Evolutionary conservation across 2,888 invertebrate species (phyloP).

Genomic region (Stenichneumon culpator): DNA sequence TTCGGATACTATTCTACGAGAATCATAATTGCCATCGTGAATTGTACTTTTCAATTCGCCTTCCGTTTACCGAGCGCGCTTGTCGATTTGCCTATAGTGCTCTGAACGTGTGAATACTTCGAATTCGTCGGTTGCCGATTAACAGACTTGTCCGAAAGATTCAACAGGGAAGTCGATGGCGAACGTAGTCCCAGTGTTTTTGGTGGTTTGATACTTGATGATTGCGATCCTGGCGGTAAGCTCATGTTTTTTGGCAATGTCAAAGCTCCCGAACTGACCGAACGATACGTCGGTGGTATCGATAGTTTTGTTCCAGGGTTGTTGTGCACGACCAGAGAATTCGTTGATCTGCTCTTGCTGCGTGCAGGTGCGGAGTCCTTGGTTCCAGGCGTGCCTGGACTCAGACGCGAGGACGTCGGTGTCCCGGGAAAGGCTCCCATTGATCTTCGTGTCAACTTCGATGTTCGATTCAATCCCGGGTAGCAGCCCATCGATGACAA

Average conservation of each 20-base stretch:
- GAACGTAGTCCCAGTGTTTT: conserved; percentile 41
- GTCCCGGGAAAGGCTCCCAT: conserved; percentile 65
- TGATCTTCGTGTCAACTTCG: conserved; percentile 63
- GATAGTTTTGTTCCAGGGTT: conserved; percentile 28
- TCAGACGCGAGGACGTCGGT: conserved; percentile 71
- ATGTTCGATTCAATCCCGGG: conserved; percentile 51
- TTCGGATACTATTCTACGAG: no score
- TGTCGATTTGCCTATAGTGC: conserved; percentile 72
- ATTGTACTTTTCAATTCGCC: conserved; percentile 39
- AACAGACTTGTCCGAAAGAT: conserved; percentile 24
- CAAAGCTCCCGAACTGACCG: conserved; percentile 50
- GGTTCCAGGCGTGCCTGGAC: conserved; percentile 46
- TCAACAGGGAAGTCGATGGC: conserved; percentile 36
- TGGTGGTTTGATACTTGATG: neutral
- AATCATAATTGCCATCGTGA: neutral
- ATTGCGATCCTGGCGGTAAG: conserved; percentile 8
- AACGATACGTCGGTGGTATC: conserved; percentile 47
- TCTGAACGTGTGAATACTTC: conserved; percentile 74
- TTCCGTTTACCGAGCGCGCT: conserved; percentile 59
- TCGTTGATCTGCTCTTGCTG: conserved; percentile 40
- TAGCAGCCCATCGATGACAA: conserved; percentile 66
- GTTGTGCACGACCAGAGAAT: conserved; percentile 15
- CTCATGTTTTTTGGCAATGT: conserved; percentile 45
- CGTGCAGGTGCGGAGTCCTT: conserved; percentile 1
- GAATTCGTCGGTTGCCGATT: conserved; percentile 64